Percentiles rank a stretch among this genome's conserved stretches.
Conservation (phyloP, 2,113 vertebrate species). For the Leptodactylus fuscus region DNA sequence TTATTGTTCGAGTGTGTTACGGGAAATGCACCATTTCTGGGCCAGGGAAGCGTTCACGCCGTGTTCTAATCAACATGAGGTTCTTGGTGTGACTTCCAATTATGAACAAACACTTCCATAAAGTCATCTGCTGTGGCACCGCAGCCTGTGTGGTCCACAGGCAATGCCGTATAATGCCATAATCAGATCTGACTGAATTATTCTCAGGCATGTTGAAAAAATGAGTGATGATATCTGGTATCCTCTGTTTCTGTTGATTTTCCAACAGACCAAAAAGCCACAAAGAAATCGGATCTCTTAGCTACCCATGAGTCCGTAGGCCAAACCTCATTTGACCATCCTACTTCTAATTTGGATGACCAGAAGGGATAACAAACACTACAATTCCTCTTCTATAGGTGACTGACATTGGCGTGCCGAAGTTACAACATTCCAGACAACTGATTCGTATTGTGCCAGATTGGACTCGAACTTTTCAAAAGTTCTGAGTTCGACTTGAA, state of each 20-base stretch:
- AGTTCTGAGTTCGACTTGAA: too few species aligned
- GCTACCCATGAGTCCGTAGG: background rate
- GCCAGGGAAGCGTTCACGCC: slow-evolving; percentile 9
- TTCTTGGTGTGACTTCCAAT: slow-evolving; percentile 13
- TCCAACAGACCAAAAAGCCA: background rate
- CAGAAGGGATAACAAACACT: background rate
- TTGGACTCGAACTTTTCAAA: too few species aligned
- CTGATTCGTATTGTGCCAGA: too few species aligned
- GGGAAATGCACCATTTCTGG: background rate
- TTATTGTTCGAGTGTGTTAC: background rate
- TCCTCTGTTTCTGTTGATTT: slow-evolving; percentile 5
- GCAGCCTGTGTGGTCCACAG: slow-evolving; percentile 2
- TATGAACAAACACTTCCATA: slow-evolving; percentile 4
- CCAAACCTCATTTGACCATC: background rate
- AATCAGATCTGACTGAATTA: background rate
- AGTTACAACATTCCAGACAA: background rate
- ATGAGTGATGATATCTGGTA: background rate
- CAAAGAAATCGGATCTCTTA: background rate
- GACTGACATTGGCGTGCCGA: background rate
- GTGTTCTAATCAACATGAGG: background rate
- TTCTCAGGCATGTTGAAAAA: background rate
- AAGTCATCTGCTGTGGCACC: background rate
- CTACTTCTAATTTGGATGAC: background rate
- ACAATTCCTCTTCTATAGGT: background rate
- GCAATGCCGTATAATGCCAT: background rate